Base-by-base conservation (phyloP, 2,113 vertebrate species). In the Baryphthengus martii region DNA sequence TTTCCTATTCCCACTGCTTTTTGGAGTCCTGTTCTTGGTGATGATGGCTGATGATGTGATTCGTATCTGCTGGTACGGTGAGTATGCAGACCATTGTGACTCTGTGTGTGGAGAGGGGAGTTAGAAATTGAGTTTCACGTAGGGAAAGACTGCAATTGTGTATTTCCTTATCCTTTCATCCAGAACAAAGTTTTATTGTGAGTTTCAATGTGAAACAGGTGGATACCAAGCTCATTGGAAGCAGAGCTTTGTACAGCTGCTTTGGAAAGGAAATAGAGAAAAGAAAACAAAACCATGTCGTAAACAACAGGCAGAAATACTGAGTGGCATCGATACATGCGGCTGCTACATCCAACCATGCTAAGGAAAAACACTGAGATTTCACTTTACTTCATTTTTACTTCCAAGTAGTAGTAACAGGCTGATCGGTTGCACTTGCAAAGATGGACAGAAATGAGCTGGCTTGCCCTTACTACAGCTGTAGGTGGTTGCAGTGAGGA, bases 151-250 rank as follows among this genome's bases (percentile, higher is more conserved):
- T 80, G 5, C 49, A 77, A 88, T 61, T 90, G 13, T 7, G 14
- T 73, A 29, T 77, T 82, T 87, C 24, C 42, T 40, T 63, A 33
- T 12, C 19, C 25, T 85, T 35, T 76, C 37, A 66, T 72, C 55
- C 66, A 85, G 15, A 92, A 55, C 9, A 70, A 73, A 28, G 16
- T 82, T 96, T 95, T 90, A 93, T 68, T 74, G 45, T 44, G 29
- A 63, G 6, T 25, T 80, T 79, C 79, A 85, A 68, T 74, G 89
- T 70, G 71, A 89, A 71, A 67, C 93, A 86, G 89, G 85, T 97
- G 91, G 63, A 39, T 92, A 89, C 19, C 33, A 58, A 72, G 23
- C 58, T 84, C 49, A 81, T 90, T 75, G 80, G 77, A 79, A 89
- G 25, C 17, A 9, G 17, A 8, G 9, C 49, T 91, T 23, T 45